A percentile compares a stretch with the other conserved stretches of the same genome.
Evolutionary conservation across 2,888 invertebrate species (phyloP).

Genomic region (Lordiphosa andalusiaca): DNA sequence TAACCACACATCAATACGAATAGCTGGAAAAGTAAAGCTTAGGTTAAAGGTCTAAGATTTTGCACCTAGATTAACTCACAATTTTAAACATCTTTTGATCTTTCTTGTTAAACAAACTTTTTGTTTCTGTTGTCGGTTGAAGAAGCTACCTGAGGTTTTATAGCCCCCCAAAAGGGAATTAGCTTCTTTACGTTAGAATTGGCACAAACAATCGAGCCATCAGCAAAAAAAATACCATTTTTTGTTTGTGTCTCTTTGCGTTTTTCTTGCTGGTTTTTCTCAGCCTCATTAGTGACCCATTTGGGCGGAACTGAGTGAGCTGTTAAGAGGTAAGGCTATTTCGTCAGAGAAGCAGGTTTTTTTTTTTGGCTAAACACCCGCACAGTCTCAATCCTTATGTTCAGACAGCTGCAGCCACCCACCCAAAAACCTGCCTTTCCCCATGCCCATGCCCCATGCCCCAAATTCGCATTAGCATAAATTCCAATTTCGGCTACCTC

Average conservation of each 20-base stretch:
- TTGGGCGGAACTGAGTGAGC: constrained; percentile 71
- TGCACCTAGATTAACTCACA: constrained; percentile 58
- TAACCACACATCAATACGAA: constrained; percentile 29
- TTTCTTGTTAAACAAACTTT: constrained; percentile 18
- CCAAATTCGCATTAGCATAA: constrained; percentile 45
- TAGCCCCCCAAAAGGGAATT: constrained; percentile 42
- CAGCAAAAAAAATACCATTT: constrained; percentile 36
- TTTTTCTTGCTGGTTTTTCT: constrained; percentile 39
- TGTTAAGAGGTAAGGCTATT: constrained; percentile 43
- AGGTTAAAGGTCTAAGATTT: not conserved
- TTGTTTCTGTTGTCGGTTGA: constrained; percentile 48
- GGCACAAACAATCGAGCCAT: constrained; percentile 73
- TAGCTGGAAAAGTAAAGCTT: constrained; percentile 23
- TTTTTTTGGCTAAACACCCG: constrained; percentile 14
- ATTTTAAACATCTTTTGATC: constrained; percentile 70
- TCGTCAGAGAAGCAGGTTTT: constrained; percentile 11
- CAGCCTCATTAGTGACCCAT: constrained; percentile 71
- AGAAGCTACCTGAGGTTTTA: constrained; percentile 57
- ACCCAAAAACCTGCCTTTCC: not conserved
- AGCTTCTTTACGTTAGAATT: constrained; percentile 71
- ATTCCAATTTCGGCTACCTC: constrained; percentile 22
- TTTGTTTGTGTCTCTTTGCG: constrained; percentile 18
- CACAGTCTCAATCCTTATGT: not conserved
- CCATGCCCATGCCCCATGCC: no score
- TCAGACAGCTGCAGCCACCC: not conserved